Evolutionary conservation across 2,888 invertebrate species (phyloP), one percentile per base, ranked within the genome.

Genomic region (Agriotes lineatus): DNA sequence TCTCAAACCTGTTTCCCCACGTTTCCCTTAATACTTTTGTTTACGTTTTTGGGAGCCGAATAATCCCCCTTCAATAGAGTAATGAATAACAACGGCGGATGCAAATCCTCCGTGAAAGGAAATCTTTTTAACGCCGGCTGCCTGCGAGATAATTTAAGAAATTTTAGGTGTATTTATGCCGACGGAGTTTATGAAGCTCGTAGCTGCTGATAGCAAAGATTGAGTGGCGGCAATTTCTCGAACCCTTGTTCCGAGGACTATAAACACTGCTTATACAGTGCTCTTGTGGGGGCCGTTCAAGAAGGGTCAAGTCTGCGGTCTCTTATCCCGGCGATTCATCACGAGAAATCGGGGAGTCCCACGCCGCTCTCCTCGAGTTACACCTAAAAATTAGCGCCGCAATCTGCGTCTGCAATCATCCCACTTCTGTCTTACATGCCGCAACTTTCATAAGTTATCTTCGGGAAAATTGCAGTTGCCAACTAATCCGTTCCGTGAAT

Each of bases 181-280:
- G 48, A 16, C 22, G 12, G n/a, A 18, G 48, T 48, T 48, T 52
- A 52, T 33, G 52, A 35, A 35, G 52, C 52, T 33, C 52, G 52
- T 7, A 42, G 14, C 42, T 12, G 42, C 42, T 42, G 42, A 42
- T 42, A 42, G 42, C 56, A 54, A 59, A 66, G 66, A 66, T 66
- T 60, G 66, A 66, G 59, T 60, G 59, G 39, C 50, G 52, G 66
- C 66, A 66, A 66, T 66, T 66, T 60, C 60, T 66, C 59, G 59
- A 59, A 33, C 66, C 60, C 66, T 66, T 66, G 52, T 44, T 60
- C 59, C 44, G 18, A 42, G 60, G 52, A 54, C 50, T 65, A 65
- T 58, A 62, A 62, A 50, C 52, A 62, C 61, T 50, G 61, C 37
- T 42, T 54, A 35, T 54, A 54, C 54, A 63, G 42, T 54, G 56